Conservation (phyloP, 2,888 invertebrate genomes). For the Drosophila gaucha region DNA sequence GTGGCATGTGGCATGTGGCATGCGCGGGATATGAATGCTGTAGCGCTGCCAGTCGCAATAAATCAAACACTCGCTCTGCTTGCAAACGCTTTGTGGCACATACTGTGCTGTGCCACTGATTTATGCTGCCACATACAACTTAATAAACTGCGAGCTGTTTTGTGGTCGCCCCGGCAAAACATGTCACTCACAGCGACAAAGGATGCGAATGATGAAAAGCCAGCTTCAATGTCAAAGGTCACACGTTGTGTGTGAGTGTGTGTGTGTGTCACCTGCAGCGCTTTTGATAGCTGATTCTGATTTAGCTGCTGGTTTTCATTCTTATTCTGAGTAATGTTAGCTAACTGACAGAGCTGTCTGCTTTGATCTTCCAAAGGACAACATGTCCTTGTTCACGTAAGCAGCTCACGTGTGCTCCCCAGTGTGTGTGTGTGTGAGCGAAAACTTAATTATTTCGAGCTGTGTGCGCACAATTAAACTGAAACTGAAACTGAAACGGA, state of each 20-base stretch:
- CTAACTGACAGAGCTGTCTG: constrained; percentile 18
- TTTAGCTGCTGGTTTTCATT: constrained; percentile 29
- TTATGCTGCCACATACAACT: constrained; percentile 63
- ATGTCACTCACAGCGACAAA: constrained; percentile 41
- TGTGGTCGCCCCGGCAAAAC: constrained; percentile 21
- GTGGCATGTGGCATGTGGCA: not conserved
- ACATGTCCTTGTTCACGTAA: constrained; percentile 13
- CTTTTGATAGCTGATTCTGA: constrained; percentile 41
- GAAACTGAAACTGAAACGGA: constrained; percentile 11
- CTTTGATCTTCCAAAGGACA: constrained; percentile 47
- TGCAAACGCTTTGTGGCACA: constrained; percentile 37
- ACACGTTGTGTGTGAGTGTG: not conserved
- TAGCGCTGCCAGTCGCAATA: constrained; percentile 42
- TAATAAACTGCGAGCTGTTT: constrained; percentile 54
- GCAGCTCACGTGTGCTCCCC: constrained; percentile 14
- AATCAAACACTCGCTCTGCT: constrained; percentile 36
- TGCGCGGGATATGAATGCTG: constrained; percentile 15
- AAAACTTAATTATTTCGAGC: constrained; percentile 19
- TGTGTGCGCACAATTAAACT: constrained; percentile 28
- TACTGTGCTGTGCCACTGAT: constrained; percentile 48
- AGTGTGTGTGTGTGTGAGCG: not conserved
- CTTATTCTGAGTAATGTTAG: constrained; percentile 22
- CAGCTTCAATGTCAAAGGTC: constrained; percentile 67
- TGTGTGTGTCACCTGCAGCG: constrained; percentile 23
- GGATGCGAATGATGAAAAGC: constrained; percentile 52